A percentile compares a stretch with the other conserved stretches of the same genome.
Evolutionary conservation across 2,113 vertebrate species (phyloP).

Genomic region (Eidolon helvum): DNA sequence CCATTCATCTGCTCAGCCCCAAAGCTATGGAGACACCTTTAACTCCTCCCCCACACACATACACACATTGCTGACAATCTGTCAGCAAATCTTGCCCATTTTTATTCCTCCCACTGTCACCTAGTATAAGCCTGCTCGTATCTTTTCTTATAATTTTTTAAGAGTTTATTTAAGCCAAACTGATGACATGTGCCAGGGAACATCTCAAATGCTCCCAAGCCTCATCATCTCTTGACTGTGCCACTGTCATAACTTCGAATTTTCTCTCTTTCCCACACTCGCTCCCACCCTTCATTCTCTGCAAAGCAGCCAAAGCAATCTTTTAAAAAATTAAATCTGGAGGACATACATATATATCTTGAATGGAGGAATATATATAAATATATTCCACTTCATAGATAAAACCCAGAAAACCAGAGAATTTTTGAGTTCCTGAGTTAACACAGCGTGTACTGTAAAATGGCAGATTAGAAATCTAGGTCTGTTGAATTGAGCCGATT

Average conservation of each 20-base stretch:
- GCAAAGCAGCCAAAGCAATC: background rate
- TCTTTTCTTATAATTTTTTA: too few relatives aligned
- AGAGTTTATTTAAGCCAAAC: too few relatives aligned
- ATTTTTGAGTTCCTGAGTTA: background rate
- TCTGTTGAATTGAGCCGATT: background rate
- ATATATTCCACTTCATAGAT: background rate
- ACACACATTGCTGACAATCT: background rate
- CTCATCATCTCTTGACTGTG: background rate
- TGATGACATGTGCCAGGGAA: too few relatives aligned
- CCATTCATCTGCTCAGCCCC: background rate
- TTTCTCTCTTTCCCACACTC: background rate
- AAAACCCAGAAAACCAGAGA: background rate
- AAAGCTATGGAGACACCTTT: background rate
- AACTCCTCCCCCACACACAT: fast-evolving
- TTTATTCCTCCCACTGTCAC: background rate
- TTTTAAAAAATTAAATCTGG: background rate
- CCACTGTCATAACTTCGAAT: background rate
- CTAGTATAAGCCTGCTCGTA: too few relatives aligned
- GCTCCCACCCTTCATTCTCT: background rate
- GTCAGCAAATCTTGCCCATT: background rate
- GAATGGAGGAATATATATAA: too few relatives aligned
- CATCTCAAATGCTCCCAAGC: background rate
- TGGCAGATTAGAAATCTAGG: background rate
- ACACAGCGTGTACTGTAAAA: background rate
- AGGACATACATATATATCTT: too few relatives aligned